Percentiles rank a stretch among this genome's conserved stretches.
phyloP scores from a whole-genome alignment of 2,888 invertebrate species.

The Apotomis betuletana region DNA sequence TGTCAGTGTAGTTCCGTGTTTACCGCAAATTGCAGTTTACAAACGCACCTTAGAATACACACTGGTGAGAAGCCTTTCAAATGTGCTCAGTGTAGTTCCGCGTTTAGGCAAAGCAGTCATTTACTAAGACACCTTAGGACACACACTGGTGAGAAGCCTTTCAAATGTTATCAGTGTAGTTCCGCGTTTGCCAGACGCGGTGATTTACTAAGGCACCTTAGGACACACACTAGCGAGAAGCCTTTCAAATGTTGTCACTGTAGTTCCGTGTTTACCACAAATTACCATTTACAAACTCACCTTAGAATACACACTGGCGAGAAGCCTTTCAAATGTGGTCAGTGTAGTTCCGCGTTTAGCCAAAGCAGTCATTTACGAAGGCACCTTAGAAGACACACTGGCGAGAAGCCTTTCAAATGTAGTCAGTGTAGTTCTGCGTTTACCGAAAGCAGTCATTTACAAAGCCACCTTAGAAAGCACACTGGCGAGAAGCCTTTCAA shows the following conservation, averaged over 20 bases:
- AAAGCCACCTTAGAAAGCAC: not conserved
- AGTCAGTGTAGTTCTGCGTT: not conserved
- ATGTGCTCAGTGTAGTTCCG: not conserved
- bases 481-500: not conserved
- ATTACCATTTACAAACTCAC: no score
- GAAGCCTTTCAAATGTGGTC: conserved; percentile 3
- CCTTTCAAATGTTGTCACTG: no score
- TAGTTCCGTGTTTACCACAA: no score
- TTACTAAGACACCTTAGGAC: not conserved
- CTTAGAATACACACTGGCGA: conserved; percentile 8
- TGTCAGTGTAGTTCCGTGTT: not conserved
- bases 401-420: conserved; percentile 3
- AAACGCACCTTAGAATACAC: not conserved
- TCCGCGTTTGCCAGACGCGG: not conserved
- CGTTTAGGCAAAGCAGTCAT: not conserved
- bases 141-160: not conserved
- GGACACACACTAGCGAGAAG: no score
- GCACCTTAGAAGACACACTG: not conserved
- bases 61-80: not conserved
- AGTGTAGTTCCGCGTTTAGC: conserved; percentile 7
- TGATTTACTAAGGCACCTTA: not conserved
- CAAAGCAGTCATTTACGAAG: not conserved
- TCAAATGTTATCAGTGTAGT: not conserved
- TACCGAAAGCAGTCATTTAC: no score
- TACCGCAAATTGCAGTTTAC: not conserved